Conservation (phyloP, 2,888 invertebrate species). For the Agrotis clavis region DNA sequence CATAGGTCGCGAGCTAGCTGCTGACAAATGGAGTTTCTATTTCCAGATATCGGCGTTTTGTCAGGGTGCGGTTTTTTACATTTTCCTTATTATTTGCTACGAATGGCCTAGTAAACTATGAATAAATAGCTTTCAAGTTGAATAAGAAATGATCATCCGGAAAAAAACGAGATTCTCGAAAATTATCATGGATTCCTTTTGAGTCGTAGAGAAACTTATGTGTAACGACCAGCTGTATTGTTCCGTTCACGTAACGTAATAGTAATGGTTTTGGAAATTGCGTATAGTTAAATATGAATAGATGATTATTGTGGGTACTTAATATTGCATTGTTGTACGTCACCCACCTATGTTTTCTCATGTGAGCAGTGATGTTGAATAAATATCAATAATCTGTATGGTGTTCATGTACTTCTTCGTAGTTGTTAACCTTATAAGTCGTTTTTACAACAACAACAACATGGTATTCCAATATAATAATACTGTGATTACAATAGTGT, state of each 20-base stretch:
- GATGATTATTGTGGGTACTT: not conserved
- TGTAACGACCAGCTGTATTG: slow-evolving; percentile 49
- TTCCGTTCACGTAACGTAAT: slow-evolving; percentile 48
- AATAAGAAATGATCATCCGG: slow-evolving; percentile 20
- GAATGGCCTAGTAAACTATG: slow-evolving; percentile 36
- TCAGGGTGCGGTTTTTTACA: slow-evolving; percentile 88
- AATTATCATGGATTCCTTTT: slow-evolving; percentile 48
- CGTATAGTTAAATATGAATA: slow-evolving; percentile 24
- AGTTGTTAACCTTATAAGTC: not conserved
- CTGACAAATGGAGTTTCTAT: slow-evolving; percentile 91
- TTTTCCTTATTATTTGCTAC: slow-evolving; percentile 69
- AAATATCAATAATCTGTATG: slow-evolving; percentile 26
- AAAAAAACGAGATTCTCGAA: slow-evolving; percentile 41
- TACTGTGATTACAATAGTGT: slow-evolving; percentile 7
- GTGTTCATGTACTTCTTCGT: slow-evolving; percentile 20
- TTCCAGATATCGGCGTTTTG: slow-evolving; percentile 90
- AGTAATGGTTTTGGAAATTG: slow-evolving; percentile 35
- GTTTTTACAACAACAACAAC: slow-evolving; percentile 22
- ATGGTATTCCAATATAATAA: not conserved
- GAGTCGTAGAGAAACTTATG: slow-evolving; percentile 35
- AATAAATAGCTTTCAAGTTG: slow-evolving; percentile 15
- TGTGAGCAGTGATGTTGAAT: slow-evolving; percentile 19
- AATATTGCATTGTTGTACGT: slow-evolving; percentile 13
- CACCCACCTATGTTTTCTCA: slow-evolving; percentile 1
- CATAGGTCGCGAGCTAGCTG: slow-evolving; percentile 86